Evolutionary conservation across 2,113 vertebrate species (phyloP).

Genomic region (Sterna hirundo): DNA sequence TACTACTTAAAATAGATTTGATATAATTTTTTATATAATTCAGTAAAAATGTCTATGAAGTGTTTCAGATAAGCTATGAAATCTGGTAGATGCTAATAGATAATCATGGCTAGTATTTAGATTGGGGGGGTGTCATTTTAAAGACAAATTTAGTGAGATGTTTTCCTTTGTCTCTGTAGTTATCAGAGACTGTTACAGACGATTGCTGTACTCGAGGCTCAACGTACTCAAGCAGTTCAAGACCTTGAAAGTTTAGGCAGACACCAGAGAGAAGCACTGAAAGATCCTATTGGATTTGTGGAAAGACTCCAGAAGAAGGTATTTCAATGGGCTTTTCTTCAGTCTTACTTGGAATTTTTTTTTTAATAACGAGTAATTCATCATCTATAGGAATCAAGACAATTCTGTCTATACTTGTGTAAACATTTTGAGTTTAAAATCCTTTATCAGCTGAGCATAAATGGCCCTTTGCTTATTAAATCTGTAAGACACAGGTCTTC

Average conservation of each 20-base stretch:
- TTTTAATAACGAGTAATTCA: background rate
- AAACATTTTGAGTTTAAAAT: background rate
- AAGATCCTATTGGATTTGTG: slow-evolving; percentile 93
- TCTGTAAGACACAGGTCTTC: background rate
- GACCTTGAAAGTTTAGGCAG: slow-evolving; percentile 92
- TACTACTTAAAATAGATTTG: background rate
- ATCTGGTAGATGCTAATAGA: slow-evolving; percentile 45
- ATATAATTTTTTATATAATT: slow-evolving; percentile 25
- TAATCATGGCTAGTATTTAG: slow-evolving; percentile 47
- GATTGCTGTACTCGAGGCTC: slow-evolving; percentile 95
- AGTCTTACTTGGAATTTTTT: slow-evolving; percentile 3
- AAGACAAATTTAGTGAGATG: slow-evolving; percentile 66
- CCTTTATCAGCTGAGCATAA: background rate
- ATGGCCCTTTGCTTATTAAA: background rate
- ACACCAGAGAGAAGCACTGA: slow-evolving; percentile 91
- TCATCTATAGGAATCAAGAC: background rate
- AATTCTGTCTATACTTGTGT: background rate
- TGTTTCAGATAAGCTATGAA: slow-evolving; percentile 41
- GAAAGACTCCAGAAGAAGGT: slow-evolving; percentile 98
- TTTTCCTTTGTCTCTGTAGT: slow-evolving; percentile 82
- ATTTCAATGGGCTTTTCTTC: slow-evolving; percentile 57
- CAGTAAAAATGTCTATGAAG: slow-evolving; percentile 65
- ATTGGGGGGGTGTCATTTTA: background rate
- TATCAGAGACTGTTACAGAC: slow-evolving; percentile 99
- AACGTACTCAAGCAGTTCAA: slow-evolving; percentile 94